Evolutionary conservation across 2,797 vertebrate species (phyloP).

Genomic region (Trichosurus vulpecula): DNA sequence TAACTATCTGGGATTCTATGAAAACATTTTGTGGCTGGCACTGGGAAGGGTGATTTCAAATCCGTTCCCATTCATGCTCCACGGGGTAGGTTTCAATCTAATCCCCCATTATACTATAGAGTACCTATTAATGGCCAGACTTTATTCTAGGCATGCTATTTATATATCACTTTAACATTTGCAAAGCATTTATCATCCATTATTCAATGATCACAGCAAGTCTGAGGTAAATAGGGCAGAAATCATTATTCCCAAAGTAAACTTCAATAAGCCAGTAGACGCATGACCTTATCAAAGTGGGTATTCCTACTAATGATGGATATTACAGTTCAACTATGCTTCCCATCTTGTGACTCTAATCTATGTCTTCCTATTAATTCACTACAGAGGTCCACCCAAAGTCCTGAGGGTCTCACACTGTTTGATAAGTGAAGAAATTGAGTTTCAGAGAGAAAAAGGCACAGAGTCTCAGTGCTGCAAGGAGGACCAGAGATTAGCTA

Average conservation of each 20-base stretch:
- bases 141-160: background rate
- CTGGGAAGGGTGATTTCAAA: background rate
- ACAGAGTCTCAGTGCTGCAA: background rate
- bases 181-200: background rate
- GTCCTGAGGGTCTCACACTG: background rate
- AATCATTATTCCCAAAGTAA: background rate
- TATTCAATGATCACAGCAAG: background rate
- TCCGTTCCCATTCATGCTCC: background rate
- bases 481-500: background rate
- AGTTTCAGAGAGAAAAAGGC: background rate
- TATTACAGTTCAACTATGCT: background rate
- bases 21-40: background rate
- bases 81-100: background rate
- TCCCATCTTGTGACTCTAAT: background rate
- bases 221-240: background rate
- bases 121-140: background rate
- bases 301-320: background rate
- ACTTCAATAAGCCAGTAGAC: background rate
- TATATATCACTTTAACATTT: constrained; percentile 7
- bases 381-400: background rate
- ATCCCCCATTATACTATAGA: background rate
- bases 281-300: background rate
- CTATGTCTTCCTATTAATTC: background rate
- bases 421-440: background rate
- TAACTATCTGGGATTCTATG: background rate